Evolutionary conservation across 2,797 vertebrate species (phyloP), one percentile per base, ranked within the genome.

Genomic region (Chaetophractus vellerosus): DNA sequence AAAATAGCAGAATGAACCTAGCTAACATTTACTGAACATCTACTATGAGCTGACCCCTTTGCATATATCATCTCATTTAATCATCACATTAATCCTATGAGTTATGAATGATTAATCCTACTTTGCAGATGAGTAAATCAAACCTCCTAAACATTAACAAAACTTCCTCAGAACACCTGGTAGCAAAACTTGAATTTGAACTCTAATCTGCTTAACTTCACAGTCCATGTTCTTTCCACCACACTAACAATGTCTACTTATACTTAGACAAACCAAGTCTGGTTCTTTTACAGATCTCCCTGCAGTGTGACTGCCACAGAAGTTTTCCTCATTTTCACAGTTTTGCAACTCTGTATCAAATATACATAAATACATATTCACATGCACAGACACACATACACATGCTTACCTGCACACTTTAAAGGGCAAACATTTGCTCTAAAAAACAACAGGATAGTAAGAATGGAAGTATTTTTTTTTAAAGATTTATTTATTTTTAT

Each of bases 401-500:
- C 24, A 24, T 4, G 48, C 21, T 71, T 23, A 68, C 23, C 45
- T 45, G 78, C 10, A 85, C 6, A 52, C 15, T 71, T 38, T 9
- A 64, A 75, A 80, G 76, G 15, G 15, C 36, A 89, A 93, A 45
- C 24, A 66, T 83, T 74, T 61, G 3, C 80, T 79, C 55, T 48
- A 4, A 59, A 72, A 95, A 74, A 74, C 19, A 69, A 72, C 38
- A 80, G 18, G 68, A 4, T 78, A 89, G 89, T 79, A 93, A 41
- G 19, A 63, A 89, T 21, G 26, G 4, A 88, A 92, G 57, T 92
- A 90, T 87, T 87, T 89, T n/a, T n/a, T n/a, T n/a, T n/a, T n/a
- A n/a, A n/a, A n/a, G n/a, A n/a, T n/a, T n/a, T n/a, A n/a, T n/a
- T n/a, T n/a, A n/a, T n/a, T n/a, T n/a, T n/a, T n/a, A n/a, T n/a